Conservation (phyloP, 1,140 invertebrate genomes). For the Panagrolaimus sp. region DNA sequence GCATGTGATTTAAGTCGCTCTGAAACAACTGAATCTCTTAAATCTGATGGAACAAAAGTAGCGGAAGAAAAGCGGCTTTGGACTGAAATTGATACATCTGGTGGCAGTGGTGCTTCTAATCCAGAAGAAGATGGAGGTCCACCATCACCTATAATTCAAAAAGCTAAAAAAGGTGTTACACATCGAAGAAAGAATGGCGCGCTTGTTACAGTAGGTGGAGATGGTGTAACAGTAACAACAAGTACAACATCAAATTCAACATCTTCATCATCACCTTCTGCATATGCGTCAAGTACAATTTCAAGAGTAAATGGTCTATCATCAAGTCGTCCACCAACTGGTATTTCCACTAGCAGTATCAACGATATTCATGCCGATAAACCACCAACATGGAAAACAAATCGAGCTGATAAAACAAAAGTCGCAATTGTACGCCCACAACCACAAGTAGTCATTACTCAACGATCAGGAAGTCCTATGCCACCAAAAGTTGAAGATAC, state of each 20-base stretch:
- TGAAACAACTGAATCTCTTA: conserved; percentile 26
- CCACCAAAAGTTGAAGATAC: conserved; percentile 24
- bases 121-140: background rate
- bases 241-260: background rate
- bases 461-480: conserved; percentile 37
- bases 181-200: background rate
- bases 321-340: background rate
- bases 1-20: conserved; percentile 49
- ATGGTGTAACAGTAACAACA: background rate
- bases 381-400: conserved; percentile 29
- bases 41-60: conserved; percentile 31
- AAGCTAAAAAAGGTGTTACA: background rate
- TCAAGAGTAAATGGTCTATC: background rate
- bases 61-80: conserved; percentile 47
- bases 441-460: conserved; percentile 39
- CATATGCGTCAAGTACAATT: background rate
- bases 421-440: conserved; percentile 43
- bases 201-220: background rate
- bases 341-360: conserved; percentile 1
- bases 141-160: background rate
- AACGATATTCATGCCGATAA: conserved; percentile 3
- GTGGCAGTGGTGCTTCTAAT: too few species aligned
- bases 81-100: conserved; percentile 32
- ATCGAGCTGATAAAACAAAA: conserved; percentile 33
- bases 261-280: too few species aligned